Evolutionary conservation across 2,888 invertebrate species (phyloP).

Genomic region (Rhagonycha lutea): DNA sequence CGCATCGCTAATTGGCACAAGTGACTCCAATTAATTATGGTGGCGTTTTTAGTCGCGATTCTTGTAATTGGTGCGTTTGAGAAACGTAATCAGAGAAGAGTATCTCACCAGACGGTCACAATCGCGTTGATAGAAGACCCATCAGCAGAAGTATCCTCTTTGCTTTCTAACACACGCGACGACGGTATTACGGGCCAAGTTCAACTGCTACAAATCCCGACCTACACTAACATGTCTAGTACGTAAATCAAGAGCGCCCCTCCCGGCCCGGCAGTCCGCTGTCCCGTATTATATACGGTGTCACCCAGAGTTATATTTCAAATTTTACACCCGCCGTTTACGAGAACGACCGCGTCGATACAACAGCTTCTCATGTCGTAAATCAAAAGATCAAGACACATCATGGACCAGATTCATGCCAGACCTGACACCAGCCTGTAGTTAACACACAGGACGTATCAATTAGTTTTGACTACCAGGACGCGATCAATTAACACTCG

Average conservation of each 20-base stretch:
- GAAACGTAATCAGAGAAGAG: conserved; percentile 11
- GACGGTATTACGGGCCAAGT: conserved; percentile 31
- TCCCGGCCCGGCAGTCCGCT: conserved; percentile 27
- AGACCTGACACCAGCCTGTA: conserved; percentile 23
- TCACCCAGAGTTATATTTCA: conserved; percentile 36
- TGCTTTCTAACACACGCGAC: conserved; percentile 21
- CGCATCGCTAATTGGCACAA: conserved; percentile 43
- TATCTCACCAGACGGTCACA: conserved; percentile 5
- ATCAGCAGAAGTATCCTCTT: conserved; percentile 13
- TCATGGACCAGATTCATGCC: conserved; percentile 29
- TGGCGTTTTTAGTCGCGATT: conserved; percentile 27
- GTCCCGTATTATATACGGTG: conserved; percentile 35
- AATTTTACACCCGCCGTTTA: conserved; percentile 35
- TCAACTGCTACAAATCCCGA: conserved; percentile 33
- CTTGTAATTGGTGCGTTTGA: conserved; percentile 22
- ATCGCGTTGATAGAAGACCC: conserved; percentile 2
- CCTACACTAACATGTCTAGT: conserved; percentile 34
- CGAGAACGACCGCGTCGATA: conserved; percentile 32
- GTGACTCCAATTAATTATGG: conserved; percentile 41
- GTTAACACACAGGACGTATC: conserved; percentile 28
- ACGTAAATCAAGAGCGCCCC: conserved; percentile 35
- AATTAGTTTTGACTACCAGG: conserved; percentile 19
- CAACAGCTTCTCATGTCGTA: conserved; percentile 28
- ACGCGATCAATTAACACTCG: not conserved
- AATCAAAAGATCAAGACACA: conserved; percentile 31